Base-by-base conservation (phyloP, 2,113 vertebrate species). In the Grammomys surdaster region DNA sequence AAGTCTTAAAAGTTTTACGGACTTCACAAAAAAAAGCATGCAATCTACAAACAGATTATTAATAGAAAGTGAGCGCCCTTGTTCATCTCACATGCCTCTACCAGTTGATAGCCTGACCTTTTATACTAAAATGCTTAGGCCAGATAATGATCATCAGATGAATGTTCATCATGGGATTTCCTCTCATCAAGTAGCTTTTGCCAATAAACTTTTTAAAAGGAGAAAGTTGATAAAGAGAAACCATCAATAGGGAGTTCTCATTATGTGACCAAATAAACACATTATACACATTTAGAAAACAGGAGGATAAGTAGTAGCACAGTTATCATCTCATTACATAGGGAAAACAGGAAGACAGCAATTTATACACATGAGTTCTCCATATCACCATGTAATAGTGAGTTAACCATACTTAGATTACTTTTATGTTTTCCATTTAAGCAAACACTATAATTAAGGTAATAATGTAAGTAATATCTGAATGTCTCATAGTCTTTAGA, bases 1-100 rank as follows among this genome's bases (percentile, higher is more conserved):
- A 48, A 97, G 56, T 88, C 69, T 67, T 87, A 91, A 97, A 96
- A 96, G 77, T 95, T 97, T 97, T 76, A 89, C 95, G n/a, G 67
- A 93, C 67, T 93, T 96, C 86, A 54, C 22, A 95, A 95, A 51
- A 51, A 89, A 97, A 96, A 40, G 36, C 4, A 75, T 76, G 0
- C 22, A 65, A 60, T 9, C 75, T 81, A 3, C 8, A 51, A 17
- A 28, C 7, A 73, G 33, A 17, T 17, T 43, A n/a, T 20, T 58
- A 94, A 89, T 5, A 91, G 48, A 91, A 96, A 89, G 54, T 58
- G 12, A 65, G 1, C 6, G 12, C n/a, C 80, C n/a, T 63, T 54
- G 36, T 81, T 81, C 22, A 63, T 81, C 31, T 36, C 65, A 43
- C 7, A 80, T 22, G 2, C 84, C 54, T 77, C 12, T 17, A 7